Evolutionary conservation across 2,888 invertebrate genomes (phyloP), one percentile per base, ranked within the genome.

Genomic region (Heliconius cydno): DNA sequence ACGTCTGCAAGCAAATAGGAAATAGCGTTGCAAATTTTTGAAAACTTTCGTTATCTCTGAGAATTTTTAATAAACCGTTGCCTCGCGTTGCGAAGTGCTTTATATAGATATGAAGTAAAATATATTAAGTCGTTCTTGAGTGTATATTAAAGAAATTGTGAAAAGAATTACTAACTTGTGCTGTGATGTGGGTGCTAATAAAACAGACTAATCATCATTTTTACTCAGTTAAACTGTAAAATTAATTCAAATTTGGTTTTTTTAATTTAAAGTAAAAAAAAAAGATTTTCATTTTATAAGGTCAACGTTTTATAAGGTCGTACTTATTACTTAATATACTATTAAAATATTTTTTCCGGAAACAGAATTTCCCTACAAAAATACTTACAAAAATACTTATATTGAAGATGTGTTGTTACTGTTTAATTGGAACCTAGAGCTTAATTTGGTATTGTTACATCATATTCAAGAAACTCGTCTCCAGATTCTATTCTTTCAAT

Each of bases 11-110:
- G 72, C 72, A 57, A 73, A 73, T 57, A 57, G 34, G 34, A 73
- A 73, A 73, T 73, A 34, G 30, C 30, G 72, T 34, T 34, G 57
- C n/a, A 60, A 73, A 30, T 57, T 57, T 73, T 73, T 30, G 34
- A 73, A 73, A 71, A 71, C 19, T 71, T 46, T 25, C 28, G 22
- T 73, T 73, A 73, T 73, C 57, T 52, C 57, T n/a, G 28, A 57
- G 57, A 72, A 52, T 52, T 73, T 73, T 73, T 57, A 73, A 57
- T 57, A 73, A 73, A 46, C 57, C 19, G 13, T 28, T 34, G 57
- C 34, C 13, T 60, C n/a, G 41, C 41, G 25, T 28, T 41, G 41
- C 41, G 25, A 68, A 68, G n/a, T 68, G 30, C 19, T n/a, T 25
- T 41, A 46, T 41, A 46, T 25, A 70, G 70, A n/a, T 70, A 70